Evolutionary conservation across 1,140 invertebrate species (phyloP), one percentile per base, ranked within the genome.

Genomic region (Brachionus paranguensis): DNA sequence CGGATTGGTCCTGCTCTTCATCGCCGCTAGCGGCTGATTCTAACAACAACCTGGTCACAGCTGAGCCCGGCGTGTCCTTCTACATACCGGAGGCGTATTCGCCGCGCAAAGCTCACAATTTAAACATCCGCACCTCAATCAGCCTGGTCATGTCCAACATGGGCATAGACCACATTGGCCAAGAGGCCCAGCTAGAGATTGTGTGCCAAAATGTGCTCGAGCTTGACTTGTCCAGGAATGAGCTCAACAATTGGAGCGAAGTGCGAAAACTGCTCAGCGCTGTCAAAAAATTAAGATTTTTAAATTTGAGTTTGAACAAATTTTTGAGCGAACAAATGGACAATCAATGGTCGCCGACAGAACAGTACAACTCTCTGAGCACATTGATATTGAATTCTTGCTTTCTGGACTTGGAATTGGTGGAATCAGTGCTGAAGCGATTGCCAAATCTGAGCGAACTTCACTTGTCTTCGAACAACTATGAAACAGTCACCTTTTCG

Each of bases 191-290:
- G 74, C 90, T 96, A 27, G 91, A 92, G 43, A 92, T 93, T 84
- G 94, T 95, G 88, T 96, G 95, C 88, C 92, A 92, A 55, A 92
- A 93, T 85, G 95, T 96, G 2, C 92, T 94, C 86, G 95, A 96
- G 89, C 90, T 97, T 64, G 95, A 96, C 88, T 90, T 97, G 64
- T 95, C 95, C 11, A 94, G 95, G 87, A 97, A 97, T 89, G 93
- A 93, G 87, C 90, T 97, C 7, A 92, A 92, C 65, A 92, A 94
- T 86, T 95, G 95, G 94, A 90, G 92, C 85, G 94, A 96, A 91
- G 20, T 81, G 14, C 60, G 33, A 81, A 81, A 37, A 10, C 1
- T 81, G 17, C 41, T 81, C 3, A 17, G 12, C 7, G 14, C 37
- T 45, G 8, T 64, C 41, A 81, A 68, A 65, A 60, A 68, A 24